These are phyloP conservation scores for Eidolon helvum DNA, from an alignment of 2,113 vertebrate genomes.

Conservation along the genomic window DNA sequence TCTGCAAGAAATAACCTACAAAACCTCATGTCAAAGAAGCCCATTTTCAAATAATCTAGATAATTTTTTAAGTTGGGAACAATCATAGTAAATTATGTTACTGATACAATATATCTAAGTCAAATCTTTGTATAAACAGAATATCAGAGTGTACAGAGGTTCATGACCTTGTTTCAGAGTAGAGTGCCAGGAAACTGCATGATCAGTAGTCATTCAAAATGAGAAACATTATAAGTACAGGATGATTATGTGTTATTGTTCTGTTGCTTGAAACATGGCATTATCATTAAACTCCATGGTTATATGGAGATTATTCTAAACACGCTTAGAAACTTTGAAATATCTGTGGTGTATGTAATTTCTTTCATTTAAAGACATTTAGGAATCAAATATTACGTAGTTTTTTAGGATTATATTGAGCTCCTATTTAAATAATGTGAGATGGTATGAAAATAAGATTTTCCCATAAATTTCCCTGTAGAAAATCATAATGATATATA, in stretches of 20 bases:
- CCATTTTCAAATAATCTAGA: background rate
- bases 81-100: background rate
- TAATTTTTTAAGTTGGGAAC: slow-evolving; percentile 38
- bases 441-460: background rate
- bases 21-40: background rate
- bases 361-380: slow-evolving; percentile 48
- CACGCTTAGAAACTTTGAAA: slow-evolving; percentile 56
- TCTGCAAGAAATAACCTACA: background rate
- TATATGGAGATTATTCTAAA: slow-evolving; percentile 22
- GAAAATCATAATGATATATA: background rate
- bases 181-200: background rate
- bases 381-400: slow-evolving; percentile 4
- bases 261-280: slow-evolving; percentile 6
- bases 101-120: background rate
- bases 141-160: background rate
- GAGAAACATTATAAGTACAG: background rate
- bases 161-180: background rate
- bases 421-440: background rate
- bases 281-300: background rate
- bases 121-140: slow-evolving; percentile 26
- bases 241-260: slow-evolving; percentile 49
- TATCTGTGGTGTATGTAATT: slow-evolving; percentile 2
- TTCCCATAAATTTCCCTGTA: background rate
- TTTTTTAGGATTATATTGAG: background rate
- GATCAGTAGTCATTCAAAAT: slow-evolving; percentile 27